phyloP scores from a whole-genome alignment of 2,113 vertebrate species.

The Aegotheles bennettii region DNA sequence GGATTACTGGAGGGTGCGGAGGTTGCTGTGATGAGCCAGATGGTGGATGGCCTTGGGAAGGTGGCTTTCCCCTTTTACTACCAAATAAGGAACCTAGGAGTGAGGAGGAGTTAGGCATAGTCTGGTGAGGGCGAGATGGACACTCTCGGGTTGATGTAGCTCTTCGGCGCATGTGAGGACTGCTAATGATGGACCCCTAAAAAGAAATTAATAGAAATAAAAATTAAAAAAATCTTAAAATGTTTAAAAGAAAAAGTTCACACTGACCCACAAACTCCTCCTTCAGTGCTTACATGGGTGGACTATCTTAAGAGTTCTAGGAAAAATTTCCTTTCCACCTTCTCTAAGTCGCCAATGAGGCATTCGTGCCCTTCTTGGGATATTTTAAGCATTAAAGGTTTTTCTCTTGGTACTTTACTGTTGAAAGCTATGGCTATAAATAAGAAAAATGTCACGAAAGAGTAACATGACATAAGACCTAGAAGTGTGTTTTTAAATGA shows the following conservation, averaged over 20 bases:
- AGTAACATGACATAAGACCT: background rate
- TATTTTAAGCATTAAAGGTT: background rate
- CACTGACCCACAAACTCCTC: conserved; percentile 64
- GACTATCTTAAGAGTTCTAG: background rate
- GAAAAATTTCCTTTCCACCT: background rate
- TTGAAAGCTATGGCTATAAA: background rate
- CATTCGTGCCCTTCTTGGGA: background rate
- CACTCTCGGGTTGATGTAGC: conserved; percentile 89
- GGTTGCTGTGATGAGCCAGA: conserved; percentile 68
- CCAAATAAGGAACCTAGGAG: conserved; percentile 93
- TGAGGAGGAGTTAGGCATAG: conserved; percentile 90
- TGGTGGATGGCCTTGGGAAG: conserved; percentile 75
- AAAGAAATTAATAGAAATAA: conserved; percentile 82
- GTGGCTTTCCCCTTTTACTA: conserved; percentile 84
- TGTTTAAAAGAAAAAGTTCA: conserved; percentile 55
- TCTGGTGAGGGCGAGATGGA: conserved; percentile 88
- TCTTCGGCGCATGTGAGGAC: conserved; percentile 91
- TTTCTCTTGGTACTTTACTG: background rate
- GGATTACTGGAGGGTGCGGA: conserved; percentile 78
- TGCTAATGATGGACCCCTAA: conserved; percentile 99
- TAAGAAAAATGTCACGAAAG: background rate
- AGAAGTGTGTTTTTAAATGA: background rate
- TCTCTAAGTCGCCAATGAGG: background rate
- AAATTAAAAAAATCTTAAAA: conserved; percentile 75
- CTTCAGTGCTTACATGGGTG: conserved; percentile 30